Conservation (phyloP, 1,140 invertebrate species). For the Drosophila kohkoa region DNA sequence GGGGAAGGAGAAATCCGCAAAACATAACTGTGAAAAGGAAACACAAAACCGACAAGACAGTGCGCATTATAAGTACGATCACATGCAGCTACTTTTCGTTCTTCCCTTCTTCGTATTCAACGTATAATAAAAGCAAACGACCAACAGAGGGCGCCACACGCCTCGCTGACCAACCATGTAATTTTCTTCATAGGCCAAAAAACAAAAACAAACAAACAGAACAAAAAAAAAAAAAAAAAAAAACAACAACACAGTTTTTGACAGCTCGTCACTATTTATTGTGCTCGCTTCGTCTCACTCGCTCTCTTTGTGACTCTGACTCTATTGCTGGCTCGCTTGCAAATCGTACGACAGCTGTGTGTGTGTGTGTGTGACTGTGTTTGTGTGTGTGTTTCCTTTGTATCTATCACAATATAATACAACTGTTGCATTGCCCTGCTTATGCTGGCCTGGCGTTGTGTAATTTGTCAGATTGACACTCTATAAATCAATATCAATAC, state of each 20-base stretch:
- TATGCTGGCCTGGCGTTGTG: slow-evolving; percentile 41
- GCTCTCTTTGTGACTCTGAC: slow-evolving; percentile 4
- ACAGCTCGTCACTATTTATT: slow-evolving; percentile 60
- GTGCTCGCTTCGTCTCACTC: slow-evolving; percentile 3
- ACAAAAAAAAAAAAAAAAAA: too few relatives aligned
- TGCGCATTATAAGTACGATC: slow-evolving; percentile 6
- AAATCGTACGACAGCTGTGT: too few relatives aligned
- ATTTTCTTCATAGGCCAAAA: slow-evolving; percentile 54
- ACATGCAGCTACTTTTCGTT: background rate
- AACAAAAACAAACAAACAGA: background rate
- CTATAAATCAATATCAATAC: slow-evolving; percentile 62
- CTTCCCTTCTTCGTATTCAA: background rate
- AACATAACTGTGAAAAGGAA: slow-evolving; percentile 8
- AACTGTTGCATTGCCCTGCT: slow-evolving; percentile 56
- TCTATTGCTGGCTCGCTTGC: background rate
- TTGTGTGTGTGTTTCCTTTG: background rate
- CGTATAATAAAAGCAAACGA: background rate
- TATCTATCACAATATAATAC: slow-evolving; percentile 17
- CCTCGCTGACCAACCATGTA: slow-evolving; percentile 29
- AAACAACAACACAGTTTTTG: slow-evolving; percentile 46
- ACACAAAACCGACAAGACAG: background rate
- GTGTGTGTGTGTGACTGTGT: too few relatives aligned
- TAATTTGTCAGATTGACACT: slow-evolving; percentile 74
- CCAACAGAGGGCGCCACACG: slow-evolving; percentile 27
- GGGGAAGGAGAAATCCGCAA: background rate